These are phyloP conservation scores for Callospermophilus lateralis DNA, from an alignment of 2,113 vertebrate species.

Conservation along the genomic window DNA sequence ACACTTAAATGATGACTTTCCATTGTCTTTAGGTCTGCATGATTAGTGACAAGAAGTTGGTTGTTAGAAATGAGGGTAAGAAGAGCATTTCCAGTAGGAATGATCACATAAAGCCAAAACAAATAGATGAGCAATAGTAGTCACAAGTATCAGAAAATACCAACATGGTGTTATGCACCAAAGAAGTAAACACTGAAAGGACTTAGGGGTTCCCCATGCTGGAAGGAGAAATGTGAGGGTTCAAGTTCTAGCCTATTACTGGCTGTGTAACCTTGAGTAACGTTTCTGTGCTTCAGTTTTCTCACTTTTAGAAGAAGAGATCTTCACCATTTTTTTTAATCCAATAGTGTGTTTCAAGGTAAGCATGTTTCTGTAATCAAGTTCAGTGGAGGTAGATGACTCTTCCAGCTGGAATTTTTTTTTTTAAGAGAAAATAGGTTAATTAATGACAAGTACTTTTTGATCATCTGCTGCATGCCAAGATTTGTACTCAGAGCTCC, in stretches of 20 bases:
- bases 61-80: background rate
- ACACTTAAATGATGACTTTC: background rate
- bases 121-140: background rate
- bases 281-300: background rate
- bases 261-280: background rate
- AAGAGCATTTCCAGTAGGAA: background rate
- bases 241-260: background rate
- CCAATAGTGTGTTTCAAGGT: background rate
- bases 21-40: background rate
- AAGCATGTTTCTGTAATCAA: background rate
- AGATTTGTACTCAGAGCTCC: background rate
- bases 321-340: background rate
- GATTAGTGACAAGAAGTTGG: background rate
- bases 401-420: background rate
- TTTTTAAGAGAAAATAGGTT: constrained; percentile 44
- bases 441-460: background rate
- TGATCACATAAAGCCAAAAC: background rate
- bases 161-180: background rate
- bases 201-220: background rate
- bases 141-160: background rate
- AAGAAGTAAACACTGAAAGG: background rate
- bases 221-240: background rate
- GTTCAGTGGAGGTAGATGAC: background rate
- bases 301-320: background rate
- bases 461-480: background rate